These are phyloP conservation scores for Eristalis tenax DNA, from an alignment of 2,888 invertebrate genomes.

Conservation along the genomic window DNA sequence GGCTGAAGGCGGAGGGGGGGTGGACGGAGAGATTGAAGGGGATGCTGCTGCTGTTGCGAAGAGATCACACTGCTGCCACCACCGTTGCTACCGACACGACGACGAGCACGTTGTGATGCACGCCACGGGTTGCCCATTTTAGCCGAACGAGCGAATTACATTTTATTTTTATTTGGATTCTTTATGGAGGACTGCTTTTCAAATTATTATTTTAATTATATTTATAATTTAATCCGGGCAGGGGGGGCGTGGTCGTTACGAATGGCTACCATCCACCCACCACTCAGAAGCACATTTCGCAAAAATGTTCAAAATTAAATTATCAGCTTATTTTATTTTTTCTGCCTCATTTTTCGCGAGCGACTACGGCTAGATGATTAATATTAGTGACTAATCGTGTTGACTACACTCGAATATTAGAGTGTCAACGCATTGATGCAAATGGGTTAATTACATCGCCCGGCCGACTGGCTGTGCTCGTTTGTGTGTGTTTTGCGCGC, in stretches of 20 bases:
- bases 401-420: slow-evolving; percentile 50
- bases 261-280: neutral
- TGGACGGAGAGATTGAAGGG: no score
- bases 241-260: neutral
- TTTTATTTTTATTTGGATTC: slow-evolving; percentile 22
- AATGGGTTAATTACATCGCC: slow-evolving; percentile 60
- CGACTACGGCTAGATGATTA: slow-evolving; percentile 43
- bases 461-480: neutral
- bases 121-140: slow-evolving; percentile 52
- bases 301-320: slow-evolving; percentile 9
- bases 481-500: neutral
- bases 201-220: slow-evolving; percentile 60
- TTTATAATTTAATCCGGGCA: slow-evolving; percentile 44
- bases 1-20: neutral
- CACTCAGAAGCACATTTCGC: neutral
- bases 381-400: slow-evolving; percentile 62
- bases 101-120: slow-evolving; percentile 31
- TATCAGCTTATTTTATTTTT: no score
- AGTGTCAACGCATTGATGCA: slow-evolving; percentile 59
- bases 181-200: slow-evolving; percentile 53
- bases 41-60: no score
- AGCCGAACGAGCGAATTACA: neutral
- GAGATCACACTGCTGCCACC: neutral
- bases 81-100: neutral
- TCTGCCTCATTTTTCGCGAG: neutral